These are phyloP conservation scores for Onychostruthus taczanowskii DNA, from an alignment of 2,113 vertebrate genomes.

Conservation along the genomic window DNA sequence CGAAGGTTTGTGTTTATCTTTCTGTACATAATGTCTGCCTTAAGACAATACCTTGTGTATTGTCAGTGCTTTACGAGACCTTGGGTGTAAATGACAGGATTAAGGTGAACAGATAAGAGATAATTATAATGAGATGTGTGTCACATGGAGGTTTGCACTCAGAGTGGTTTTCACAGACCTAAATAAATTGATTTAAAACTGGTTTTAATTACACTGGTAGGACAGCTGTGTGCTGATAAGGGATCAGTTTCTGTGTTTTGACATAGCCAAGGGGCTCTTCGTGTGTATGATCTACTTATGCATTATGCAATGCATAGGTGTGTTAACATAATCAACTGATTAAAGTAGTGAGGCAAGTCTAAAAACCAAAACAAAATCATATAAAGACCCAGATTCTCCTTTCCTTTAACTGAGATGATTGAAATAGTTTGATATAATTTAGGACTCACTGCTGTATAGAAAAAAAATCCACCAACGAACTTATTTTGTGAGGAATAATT, in stretches of 20 bases:
- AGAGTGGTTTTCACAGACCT: not conserved
- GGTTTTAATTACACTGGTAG: constrained; percentile 19
- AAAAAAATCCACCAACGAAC: not conserved
- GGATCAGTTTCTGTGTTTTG: constrained; percentile 29
- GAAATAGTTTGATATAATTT: not conserved
- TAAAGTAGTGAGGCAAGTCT: not conserved
- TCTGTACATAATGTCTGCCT: not conserved
- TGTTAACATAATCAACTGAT: not conserved
- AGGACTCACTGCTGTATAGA: not conserved
- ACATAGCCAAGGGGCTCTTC: constrained; percentile 8
- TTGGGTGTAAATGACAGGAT: not conserved
- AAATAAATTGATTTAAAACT: constrained; percentile 16
- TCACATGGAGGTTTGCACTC: not conserved
- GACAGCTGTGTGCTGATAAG: not conserved
- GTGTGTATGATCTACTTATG: not conserved
- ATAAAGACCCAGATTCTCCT: not conserved
- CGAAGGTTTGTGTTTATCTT: not conserved
- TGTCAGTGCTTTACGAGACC: not conserved
- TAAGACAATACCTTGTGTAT: not conserved
- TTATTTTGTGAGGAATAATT: not conserved
- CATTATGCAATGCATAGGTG: not conserved
- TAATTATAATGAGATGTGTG: not conserved
- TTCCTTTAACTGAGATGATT: not conserved
- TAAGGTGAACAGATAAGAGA: not conserved
- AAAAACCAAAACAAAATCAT: not conserved